Percentiles rank a stretch among this genome's conserved stretches.
These are phyloP conservation scores for Nymphalis polychloros DNA, from an alignment of 2,888 invertebrate genomes.

Conservation along the genomic window DNA sequence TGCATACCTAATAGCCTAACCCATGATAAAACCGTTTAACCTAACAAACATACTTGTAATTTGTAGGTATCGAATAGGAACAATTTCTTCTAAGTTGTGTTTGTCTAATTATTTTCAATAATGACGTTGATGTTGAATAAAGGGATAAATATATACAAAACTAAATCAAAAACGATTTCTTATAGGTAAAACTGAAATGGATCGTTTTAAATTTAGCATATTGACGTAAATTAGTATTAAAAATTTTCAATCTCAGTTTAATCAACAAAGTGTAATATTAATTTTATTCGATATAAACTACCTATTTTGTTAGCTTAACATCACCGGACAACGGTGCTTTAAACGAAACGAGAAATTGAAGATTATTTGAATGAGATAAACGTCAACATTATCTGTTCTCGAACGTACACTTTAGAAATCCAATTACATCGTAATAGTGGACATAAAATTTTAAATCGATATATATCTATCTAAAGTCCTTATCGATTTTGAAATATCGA, in stretches of 20 bases:
- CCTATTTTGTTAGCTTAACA: conserved; percentile 1
- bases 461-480: conserved; percentile 46
- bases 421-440: conserved; percentile 60
- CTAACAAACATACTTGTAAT: too few species aligned
- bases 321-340: conserved; percentile 4
- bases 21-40: too few species aligned
- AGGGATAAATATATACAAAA: too few species aligned
- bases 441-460: conserved; percentile 54
- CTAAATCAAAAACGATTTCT: too few species aligned
- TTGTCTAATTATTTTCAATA: too few species aligned
- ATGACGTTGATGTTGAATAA: too few species aligned
- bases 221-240: background rate
- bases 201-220: too few species aligned
- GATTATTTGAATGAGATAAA: conserved; percentile 37
- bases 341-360: conserved; percentile 9
- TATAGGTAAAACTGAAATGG: too few species aligned
- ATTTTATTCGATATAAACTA: background rate
- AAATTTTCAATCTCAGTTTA: too few species aligned
- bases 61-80: too few species aligned
- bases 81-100: too few species aligned
- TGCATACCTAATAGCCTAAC: too few species aligned
- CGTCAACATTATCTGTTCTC: conserved; percentile 35
- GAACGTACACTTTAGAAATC: conserved; percentile 41
- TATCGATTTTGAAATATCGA: conserved; percentile 46
- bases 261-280: background rate